These are phyloP conservation scores for Metopia argyrocephala DNA, from an alignment of 2,888 invertebrate genomes.

Conservation along the genomic window DNA sequence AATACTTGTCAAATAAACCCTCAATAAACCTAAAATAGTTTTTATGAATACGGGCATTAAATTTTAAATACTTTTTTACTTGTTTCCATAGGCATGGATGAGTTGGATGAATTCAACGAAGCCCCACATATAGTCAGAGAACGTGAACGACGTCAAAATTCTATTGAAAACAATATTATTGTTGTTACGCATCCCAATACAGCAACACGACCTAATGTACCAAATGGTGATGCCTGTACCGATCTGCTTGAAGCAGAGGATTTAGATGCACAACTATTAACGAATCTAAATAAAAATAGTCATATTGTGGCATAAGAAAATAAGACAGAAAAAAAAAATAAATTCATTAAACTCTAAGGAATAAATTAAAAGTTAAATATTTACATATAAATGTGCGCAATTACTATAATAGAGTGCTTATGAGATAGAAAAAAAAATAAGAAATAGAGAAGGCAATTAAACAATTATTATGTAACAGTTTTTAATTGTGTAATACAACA, in stretches of 20 bases:
- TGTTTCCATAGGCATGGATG: constrained; percentile 88
- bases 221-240: constrained; percentile 75
- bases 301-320: constrained; percentile 76
- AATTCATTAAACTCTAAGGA: neutral
- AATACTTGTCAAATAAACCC: too few species aligned
- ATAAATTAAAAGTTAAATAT: neutral
- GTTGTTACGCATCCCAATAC: constrained; percentile 67
- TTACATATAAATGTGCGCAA: constrained; percentile 50
- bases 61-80: neutral
- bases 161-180: constrained; percentile 70
- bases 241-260: constrained; percentile 77
- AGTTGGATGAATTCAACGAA: constrained; percentile 93
- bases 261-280: constrained; percentile 76
- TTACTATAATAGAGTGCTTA: constrained; percentile 59
- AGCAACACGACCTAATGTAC: constrained; percentile 70
- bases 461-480: constrained; percentile 43
- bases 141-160: constrained; percentile 75
- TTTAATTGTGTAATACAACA: constrained; percentile 55
- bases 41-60: too few species aligned
- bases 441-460: neutral
- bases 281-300: constrained; percentile 78
- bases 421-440: constrained; percentile 26
- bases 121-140: constrained; percentile 88
- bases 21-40: too few species aligned
- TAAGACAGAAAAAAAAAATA: neutral